Base-by-base conservation (phyloP, 1,140 invertebrate species). In the Rhagoletis pomonella region DNA sequence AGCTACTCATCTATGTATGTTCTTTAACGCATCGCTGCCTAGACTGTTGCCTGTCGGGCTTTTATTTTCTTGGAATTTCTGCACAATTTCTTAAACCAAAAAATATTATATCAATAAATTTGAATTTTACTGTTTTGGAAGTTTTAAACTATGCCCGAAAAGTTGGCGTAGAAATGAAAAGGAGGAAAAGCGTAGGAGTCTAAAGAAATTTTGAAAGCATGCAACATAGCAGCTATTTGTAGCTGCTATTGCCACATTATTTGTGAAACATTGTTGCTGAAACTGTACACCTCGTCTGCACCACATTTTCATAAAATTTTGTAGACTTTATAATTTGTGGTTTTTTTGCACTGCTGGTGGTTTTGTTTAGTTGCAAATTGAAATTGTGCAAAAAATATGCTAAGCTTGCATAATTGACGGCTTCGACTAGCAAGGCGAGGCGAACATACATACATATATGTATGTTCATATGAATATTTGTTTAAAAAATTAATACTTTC, bases 351-450 rank as follows among this genome's bases (percentile, higher is more conserved):
- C 12, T 67, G 29, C 29, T 67, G 64, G 9, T 39, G 64, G 4
- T 42, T 42, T 42, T 39, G 29, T 42, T 10, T 12, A 67, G 12
- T 6, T 67, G 29, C 64, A 29, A 67, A 67, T 4, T 55, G 50
- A 55, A 67, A 42, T 29, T 67, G 64, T 10, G 64, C 64, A 67
- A 29, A 67, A 67, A 67, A 29, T 67, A 29, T 67, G 64, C 64
- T 29, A 67, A 67, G 29, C 29, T 67, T 29, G 64, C 64, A 67
- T 67, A 67, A 67, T 29, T 67, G 64, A 67, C 64, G 39, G 64
- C 64, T 3, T 10, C 12, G 4, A 29, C 29, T 42, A 29, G n/a
- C 9, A 19, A 67, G n/a, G 64, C 64, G 39, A 29, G 64, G 12
- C 19, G 12, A 42, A 29, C 29, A 7, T 67, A 29, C 29, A 29